phyloP scores from a whole-genome alignment of 2,888 invertebrate species.

The Pristionchus arcanus region DNA sequence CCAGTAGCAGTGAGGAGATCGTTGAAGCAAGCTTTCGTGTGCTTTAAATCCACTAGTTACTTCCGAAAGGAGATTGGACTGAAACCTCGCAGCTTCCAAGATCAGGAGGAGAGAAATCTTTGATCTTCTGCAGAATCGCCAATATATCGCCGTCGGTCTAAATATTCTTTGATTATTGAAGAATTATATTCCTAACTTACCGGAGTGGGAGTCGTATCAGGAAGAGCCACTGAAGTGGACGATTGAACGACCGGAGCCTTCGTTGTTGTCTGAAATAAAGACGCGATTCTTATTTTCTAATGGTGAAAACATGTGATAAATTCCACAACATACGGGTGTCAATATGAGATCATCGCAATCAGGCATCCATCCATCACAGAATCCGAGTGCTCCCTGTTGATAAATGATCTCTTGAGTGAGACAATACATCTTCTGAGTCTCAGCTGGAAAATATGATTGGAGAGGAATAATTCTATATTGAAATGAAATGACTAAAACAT shows the following conservation, averaged over 20 bases:
- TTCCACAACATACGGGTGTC: too few relatives aligned
- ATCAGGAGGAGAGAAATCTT: neutral
- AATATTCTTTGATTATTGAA: neutral
- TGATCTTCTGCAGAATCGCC: neutral
- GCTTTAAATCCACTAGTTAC: neutral
- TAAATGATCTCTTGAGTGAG: slow-evolving; percentile 1
- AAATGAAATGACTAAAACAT: neutral
- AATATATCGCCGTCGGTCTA: neutral
- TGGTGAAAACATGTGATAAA: too few relatives aligned
- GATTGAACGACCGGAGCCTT: neutral
- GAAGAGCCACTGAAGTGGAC: neutral
- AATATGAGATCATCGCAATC: neutral
- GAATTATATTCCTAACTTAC: neutral
- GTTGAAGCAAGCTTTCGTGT: neutral
- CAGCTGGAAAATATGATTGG: neutral
- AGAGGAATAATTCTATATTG: neutral
- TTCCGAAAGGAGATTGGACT: neutral
- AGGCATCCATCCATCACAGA: slow-evolving; percentile 52
- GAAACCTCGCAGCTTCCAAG: slow-evolving; percentile 12
- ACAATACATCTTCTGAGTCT: neutral
- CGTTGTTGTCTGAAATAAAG: neutral
- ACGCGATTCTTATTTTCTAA: neutral
- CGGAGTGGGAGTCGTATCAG: neutral
- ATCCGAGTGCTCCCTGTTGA: slow-evolving; percentile 48
- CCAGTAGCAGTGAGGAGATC: slow-evolving; percentile 4